A percentile compares a stretch with the other conserved stretches of the same genome.
These are phyloP conservation scores for Epirrita christyi DNA, from an alignment of 2,888 invertebrate species.

Conservation along the genomic window DNA sequence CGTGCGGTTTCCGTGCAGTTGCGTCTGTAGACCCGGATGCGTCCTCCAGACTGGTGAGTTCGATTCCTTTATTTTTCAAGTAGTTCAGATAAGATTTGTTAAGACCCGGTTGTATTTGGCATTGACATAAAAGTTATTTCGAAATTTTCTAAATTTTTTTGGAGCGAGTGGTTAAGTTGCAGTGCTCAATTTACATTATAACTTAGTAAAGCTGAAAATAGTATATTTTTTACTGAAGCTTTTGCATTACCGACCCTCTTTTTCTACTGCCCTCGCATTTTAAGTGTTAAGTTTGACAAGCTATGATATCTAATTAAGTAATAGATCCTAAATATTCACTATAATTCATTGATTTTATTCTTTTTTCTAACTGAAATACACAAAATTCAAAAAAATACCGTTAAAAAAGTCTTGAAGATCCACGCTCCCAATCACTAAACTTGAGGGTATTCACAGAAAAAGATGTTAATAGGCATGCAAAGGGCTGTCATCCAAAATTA, in stretches of 20 bases:
- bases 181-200: too few relatives aligned
- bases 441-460: slow-evolving; percentile 1
- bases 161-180: slow-evolving; percentile 11
- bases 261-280: not conserved
- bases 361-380: too few relatives aligned
- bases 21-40: slow-evolving; percentile 46
- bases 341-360: too few relatives aligned
- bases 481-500: not conserved
- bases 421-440: not conserved
- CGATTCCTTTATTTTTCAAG: slow-evolving; percentile 9
- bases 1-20: slow-evolving; percentile 52
- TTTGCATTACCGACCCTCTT: not conserved
- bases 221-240: too few relatives aligned
- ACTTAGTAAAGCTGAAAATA: too few relatives aligned
- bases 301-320: too few relatives aligned
- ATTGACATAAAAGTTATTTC: slow-evolving; percentile 1
- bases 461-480: not conserved
- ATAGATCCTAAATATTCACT: too few relatives aligned
- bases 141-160: not conserved
- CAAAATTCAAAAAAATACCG: not conserved
- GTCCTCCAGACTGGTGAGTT: slow-evolving; percentile 57
- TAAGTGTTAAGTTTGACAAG: too few relatives aligned
- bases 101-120: slow-evolving; percentile 47
- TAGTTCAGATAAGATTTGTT: slow-evolving; percentile 29
- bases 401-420: not conserved